Conservation (phyloP, 2,113 vertebrate species). For the Leuciscus idus region DNA sequence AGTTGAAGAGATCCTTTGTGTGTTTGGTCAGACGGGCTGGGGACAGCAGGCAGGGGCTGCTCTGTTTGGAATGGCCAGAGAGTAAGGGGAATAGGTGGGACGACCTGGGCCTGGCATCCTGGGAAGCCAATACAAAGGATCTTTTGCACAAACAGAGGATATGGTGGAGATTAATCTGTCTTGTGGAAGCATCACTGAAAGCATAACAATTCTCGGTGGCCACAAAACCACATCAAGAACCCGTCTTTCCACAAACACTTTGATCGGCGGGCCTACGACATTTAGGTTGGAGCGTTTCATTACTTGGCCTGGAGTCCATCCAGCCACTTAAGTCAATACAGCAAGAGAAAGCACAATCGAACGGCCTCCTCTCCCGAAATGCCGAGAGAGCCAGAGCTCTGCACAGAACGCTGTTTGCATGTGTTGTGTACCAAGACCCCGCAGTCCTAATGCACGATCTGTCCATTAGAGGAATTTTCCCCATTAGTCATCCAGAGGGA, state of each 20-base stretch:
- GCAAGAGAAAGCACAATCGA: slow-evolving; percentile 49
- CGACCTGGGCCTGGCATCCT: slow-evolving; percentile 66
- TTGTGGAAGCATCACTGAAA: slow-evolving; percentile 68
- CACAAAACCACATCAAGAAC: slow-evolving; percentile 74
- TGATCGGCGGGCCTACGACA: slow-evolving; percentile 69
- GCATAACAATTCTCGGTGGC: slow-evolving; percentile 72
- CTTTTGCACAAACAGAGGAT: slow-evolving; percentile 68
- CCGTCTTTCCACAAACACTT: slow-evolving; percentile 68
- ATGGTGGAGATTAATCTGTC: slow-evolving; percentile 67
- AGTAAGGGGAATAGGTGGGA: slow-evolving; percentile 61
- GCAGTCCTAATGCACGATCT: slow-evolving; percentile 17
- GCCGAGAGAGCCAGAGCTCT: slow-evolving; percentile 17
- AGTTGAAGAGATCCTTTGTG: slow-evolving; percentile 53
- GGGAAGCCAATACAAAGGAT: slow-evolving; percentile 59
- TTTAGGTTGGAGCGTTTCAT: slow-evolving; percentile 64
- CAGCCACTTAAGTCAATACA: slow-evolving; percentile 53
- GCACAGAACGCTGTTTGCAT: background rate
- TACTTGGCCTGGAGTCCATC: slow-evolving; percentile 62
- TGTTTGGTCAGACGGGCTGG: slow-evolving; percentile 53
- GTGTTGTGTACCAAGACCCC: slow-evolving; percentile 1
- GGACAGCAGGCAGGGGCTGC: slow-evolving; percentile 45
- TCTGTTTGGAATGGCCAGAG: slow-evolving; percentile 60
- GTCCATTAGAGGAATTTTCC: slow-evolving; percentile 40
- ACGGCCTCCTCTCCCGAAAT: slow-evolving; percentile 31
- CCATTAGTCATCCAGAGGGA: slow-evolving; percentile 39